Evolutionary conservation across 2,888 invertebrate genomes (phyloP).

Genomic region (Alitta virens): DNA sequence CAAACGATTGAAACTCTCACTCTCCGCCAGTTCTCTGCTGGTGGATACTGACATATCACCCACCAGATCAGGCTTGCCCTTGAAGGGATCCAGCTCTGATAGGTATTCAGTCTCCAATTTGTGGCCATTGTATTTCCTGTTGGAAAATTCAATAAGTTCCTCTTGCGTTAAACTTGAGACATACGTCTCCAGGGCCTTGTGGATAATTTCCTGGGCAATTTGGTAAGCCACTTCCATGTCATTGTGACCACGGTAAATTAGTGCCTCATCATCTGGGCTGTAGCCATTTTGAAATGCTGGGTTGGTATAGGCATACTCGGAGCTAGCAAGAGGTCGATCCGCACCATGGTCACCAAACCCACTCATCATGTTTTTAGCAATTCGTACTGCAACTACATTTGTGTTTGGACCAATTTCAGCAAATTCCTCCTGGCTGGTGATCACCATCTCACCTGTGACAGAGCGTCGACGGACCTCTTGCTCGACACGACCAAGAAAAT

Average conservation of each 20-base stretch:
- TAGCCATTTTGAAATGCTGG: too few species aligned
- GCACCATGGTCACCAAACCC: too few species aligned
- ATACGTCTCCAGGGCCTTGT: constrained; percentile 35
- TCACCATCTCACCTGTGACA: neutral
- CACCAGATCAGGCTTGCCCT: constrained; percentile 36
- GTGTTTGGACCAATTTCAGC: neutral
- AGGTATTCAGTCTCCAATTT: constrained; percentile 43
- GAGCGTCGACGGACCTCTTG: neutral
- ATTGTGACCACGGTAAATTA: neutral
- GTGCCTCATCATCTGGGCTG: too few species aligned
- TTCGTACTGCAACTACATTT: constrained; percentile 11
- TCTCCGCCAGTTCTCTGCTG: constrained; percentile 13
- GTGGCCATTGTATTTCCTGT: neutral
- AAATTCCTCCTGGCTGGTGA: neutral
- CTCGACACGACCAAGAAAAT: constrained; percentile 2
- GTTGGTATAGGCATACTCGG: too few species aligned
- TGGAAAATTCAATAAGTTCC: neutral
- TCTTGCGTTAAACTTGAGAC: neutral
- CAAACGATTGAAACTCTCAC: neutral
- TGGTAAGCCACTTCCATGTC: constrained; percentile 33
- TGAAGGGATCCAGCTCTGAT: constrained; percentile 41
- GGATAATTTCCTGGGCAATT: constrained; percentile 39
- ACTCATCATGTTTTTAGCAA: constrained; percentile 8
- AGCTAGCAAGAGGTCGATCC: too few species aligned
- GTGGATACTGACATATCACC: too few species aligned